phyloP scores from a whole-genome alignment of 2,888 invertebrate species.

The Philereme transversata region DNA sequence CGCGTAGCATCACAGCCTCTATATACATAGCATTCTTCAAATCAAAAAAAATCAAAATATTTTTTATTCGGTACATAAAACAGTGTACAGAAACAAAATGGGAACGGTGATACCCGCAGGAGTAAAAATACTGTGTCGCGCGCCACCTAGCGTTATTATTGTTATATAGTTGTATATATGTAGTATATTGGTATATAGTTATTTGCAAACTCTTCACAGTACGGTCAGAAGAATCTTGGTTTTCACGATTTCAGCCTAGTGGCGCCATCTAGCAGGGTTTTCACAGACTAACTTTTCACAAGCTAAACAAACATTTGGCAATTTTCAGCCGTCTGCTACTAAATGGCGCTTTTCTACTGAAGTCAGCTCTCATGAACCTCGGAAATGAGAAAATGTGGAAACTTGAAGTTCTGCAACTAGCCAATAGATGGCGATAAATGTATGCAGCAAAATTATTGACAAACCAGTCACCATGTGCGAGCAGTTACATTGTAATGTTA shows the following conservation, averaged over 20 bases:
- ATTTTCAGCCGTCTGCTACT: not conserved
- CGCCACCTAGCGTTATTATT: slow-evolving; percentile 18
- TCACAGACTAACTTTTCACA: not conserved
- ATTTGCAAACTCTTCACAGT: slow-evolving; percentile 6
- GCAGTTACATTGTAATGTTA: not conserved
- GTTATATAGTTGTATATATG: too few relatives aligned
- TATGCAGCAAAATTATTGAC: slow-evolving; percentile 9
- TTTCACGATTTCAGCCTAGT: not conserved
- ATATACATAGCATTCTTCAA: not conserved
- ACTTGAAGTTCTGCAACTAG: slow-evolving; percentile 1
- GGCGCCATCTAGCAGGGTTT: slow-evolving; percentile 1
- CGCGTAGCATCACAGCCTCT: too few relatives aligned
- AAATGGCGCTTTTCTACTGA: slow-evolving; percentile 5
- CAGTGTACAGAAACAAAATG: too few relatives aligned
- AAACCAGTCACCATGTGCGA: slow-evolving; percentile 1
- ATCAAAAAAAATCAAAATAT: too few relatives aligned
- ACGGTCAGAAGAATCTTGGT: not conserved
- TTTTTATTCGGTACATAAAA: too few relatives aligned
- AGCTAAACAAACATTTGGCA: not conserved
- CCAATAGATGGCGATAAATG: slow-evolving; percentile 13
- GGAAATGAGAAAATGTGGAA: not conserved
- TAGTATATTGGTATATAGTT: too few relatives aligned
- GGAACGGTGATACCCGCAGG: too few relatives aligned
- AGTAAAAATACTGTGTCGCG: too few relatives aligned
- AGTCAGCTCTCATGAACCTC: too few relatives aligned